phyloP scores from a whole-genome alignment of 1,140 invertebrate genomes.

The Penaeus indicus region DNA sequence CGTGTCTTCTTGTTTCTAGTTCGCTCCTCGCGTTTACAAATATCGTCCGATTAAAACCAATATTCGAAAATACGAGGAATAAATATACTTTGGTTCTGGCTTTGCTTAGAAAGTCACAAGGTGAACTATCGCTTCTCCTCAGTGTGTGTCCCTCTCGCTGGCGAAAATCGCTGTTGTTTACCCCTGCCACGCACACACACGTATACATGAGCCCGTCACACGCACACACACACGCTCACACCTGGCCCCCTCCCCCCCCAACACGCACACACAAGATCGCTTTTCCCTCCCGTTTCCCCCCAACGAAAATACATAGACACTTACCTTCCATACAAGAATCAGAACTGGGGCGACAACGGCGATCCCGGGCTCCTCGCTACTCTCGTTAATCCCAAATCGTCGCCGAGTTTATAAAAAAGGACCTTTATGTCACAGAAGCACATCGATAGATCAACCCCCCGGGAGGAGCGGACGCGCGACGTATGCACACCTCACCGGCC shows the following conservation, averaged over 20 bases:
- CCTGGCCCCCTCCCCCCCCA: neutral
- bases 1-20: too few species aligned
- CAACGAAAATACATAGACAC: neutral
- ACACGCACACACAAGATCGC: too few species aligned
- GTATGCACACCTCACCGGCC: constrained; percentile 33
- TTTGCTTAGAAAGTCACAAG: too few species aligned
- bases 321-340: constrained; percentile 38
- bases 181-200: constrained; percentile 15
- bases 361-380: neutral
- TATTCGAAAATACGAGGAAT: too few species aligned
- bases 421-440: neutral
- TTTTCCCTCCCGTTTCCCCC: too few species aligned
- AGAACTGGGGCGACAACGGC: neutral
- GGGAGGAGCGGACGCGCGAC: neutral
- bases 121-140: too few species aligned
- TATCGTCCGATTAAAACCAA: too few species aligned
- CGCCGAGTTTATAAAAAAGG: neutral
- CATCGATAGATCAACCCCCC: constrained; percentile 32
- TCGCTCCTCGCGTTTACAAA: too few species aligned
- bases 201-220: constrained; percentile 5
- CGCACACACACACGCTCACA: neutral
- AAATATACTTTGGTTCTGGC: too few species aligned
- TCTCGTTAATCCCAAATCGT: constrained; percentile 31
- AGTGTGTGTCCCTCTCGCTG: too few species aligned
- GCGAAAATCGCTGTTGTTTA: constrained; percentile 13